Evolutionary conservation across 2,797 vertebrate species (phyloP).

Genomic region (Manis javanica): DNA sequence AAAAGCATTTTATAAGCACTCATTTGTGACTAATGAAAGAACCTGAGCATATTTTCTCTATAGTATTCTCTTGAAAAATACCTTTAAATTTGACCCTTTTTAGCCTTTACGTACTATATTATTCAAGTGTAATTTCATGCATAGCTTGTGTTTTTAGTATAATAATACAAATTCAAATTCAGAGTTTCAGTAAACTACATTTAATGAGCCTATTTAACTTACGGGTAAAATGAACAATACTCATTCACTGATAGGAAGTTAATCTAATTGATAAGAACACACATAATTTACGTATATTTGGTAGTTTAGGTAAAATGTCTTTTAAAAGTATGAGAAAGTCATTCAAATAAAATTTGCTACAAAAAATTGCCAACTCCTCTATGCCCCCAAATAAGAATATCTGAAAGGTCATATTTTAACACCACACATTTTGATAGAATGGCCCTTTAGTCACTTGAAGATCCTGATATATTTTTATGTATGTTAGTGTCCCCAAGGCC

Average conservation of each 20-base stretch:
- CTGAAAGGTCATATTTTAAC: background rate
- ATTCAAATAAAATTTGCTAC: conserved; percentile 36
- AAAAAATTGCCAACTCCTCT: background rate
- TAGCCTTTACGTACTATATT: background rate
- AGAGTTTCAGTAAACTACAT: background rate
- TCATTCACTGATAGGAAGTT: background rate
- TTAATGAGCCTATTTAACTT: background rate
- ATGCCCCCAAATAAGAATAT: background rate
- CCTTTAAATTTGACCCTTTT: background rate
- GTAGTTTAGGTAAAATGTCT: conserved; percentile 11
- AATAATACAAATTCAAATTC: conserved; percentile 22
- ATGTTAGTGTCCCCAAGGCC: background rate
- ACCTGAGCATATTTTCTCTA: background rate
- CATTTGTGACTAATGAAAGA: background rate
- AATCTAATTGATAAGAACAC: background rate
- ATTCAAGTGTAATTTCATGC: background rate
- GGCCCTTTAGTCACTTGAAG: background rate
- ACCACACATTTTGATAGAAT: background rate
- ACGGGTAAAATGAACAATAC: background rate
- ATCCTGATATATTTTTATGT: background rate
- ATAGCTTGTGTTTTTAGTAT: background rate
- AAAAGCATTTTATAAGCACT: background rate
- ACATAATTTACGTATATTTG: background rate
- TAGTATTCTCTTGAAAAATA: conserved; percentile 9
- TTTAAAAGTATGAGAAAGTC: background rate